These are phyloP conservation scores for Naja naja DNA, from an alignment of 2,113 vertebrate genomes.

Conservation along the genomic window DNA sequence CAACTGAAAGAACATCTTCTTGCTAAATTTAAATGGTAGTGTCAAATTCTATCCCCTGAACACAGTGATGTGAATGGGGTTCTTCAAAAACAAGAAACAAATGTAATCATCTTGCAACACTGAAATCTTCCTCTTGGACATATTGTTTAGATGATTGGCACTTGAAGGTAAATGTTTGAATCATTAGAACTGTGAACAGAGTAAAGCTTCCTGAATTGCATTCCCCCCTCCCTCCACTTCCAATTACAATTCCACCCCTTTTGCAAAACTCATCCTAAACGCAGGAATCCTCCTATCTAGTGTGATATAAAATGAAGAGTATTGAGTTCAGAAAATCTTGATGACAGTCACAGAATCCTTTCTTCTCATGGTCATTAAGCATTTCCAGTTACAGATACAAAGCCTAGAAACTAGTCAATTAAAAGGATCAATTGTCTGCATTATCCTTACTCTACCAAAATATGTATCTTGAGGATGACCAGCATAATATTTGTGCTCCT, in stretches of 20 bases:
- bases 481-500: not conserved
- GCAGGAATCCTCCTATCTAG: not conserved
- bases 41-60: not conserved
- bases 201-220: not conserved
- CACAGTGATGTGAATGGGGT: not conserved
- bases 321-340: not conserved
- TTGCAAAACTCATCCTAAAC: not conserved
- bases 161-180: slow-evolving; percentile 21
- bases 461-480: not conserved
- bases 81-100: not conserved
- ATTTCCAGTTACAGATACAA: not conserved
- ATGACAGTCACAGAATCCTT: not conserved
- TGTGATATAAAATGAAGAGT: not conserved
- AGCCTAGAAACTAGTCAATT: not conserved
- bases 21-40: slow-evolving; percentile 10
- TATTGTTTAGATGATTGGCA: slow-evolving; percentile 26
- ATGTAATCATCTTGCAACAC: not conserved
- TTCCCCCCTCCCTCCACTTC: not conserved
- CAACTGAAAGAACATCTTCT: slow-evolving; percentile 26
- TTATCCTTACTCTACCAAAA: not conserved
- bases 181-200: not conserved
- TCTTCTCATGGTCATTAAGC: not conserved
- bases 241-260: not conserved
- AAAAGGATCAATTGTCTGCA: not conserved
- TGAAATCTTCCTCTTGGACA: slow-evolving; percentile 17